A percentile compares a stretch with the other conserved stretches of the same genome.
These are phyloP conservation scores for Addax nasomaculatus DNA, from an alignment of 2,113 vertebrate species.

Conservation along the genomic window DNA sequence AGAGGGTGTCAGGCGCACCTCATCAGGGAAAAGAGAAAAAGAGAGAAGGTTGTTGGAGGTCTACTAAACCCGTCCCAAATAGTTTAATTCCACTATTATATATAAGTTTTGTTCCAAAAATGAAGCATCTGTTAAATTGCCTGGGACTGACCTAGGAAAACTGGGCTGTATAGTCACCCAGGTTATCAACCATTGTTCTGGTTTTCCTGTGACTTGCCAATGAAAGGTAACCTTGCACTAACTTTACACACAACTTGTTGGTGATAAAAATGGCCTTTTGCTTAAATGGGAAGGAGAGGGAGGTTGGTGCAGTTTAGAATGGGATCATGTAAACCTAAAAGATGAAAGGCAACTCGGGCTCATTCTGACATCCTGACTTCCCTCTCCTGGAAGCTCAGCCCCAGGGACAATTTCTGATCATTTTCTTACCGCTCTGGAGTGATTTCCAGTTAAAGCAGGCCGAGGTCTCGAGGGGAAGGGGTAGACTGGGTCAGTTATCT, in stretches of 20 bases:
- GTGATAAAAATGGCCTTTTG: slow-evolving; percentile 54
- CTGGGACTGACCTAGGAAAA: background rate
- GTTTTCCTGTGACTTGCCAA: background rate
- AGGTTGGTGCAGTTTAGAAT: background rate
- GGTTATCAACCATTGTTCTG: background rate
- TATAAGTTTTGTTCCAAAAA: background rate
- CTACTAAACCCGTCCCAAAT: background rate
- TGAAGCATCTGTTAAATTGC: background rate
- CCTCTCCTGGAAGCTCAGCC: slow-evolving; percentile 59
- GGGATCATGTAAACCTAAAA: background rate
- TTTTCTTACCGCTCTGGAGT: slow-evolving; percentile 51
- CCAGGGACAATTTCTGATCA: slow-evolving; percentile 62
- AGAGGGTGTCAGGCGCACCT: background rate
- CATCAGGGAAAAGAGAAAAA: background rate
- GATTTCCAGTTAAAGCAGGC: slow-evolving; percentile 65
- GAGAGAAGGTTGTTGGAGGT: background rate
- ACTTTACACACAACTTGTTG: slow-evolving; percentile 58
- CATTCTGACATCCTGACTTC: slow-evolving; percentile 50
- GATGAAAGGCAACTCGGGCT: slow-evolving; percentile 30
- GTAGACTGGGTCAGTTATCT: slow-evolving; percentile 64
- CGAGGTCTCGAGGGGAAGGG: slow-evolving; percentile 15
- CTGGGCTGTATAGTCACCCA: background rate
- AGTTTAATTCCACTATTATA: background rate
- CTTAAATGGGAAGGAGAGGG: background rate
- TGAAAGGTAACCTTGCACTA: slow-evolving; percentile 46